Evolutionary conservation across 1,140 invertebrate genomes (phyloP).

Genomic region (Antheraea mylitta): DNA sequence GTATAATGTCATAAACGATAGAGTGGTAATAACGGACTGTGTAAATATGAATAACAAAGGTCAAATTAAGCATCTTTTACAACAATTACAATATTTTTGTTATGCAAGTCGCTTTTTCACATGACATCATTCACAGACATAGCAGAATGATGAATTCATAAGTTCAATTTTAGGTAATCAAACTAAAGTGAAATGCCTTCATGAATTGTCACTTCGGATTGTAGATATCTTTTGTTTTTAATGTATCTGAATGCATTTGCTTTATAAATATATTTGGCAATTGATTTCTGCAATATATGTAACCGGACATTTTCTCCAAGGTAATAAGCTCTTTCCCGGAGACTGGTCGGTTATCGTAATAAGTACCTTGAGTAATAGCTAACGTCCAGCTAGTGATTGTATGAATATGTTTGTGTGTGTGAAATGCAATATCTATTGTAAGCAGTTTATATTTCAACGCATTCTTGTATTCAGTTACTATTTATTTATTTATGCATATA

Average conservation of each 20-base stretch:
- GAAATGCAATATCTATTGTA: constrained; percentile 18
- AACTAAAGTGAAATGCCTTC: not conserved
- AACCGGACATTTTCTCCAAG: constrained; percentile 32
- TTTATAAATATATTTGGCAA: constrained; percentile 10
- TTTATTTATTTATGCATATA: no score
- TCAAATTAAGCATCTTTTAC: not conserved
- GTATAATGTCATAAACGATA: not conserved
- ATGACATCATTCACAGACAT: no score
- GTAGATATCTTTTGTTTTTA: not conserved
- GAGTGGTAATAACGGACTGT: not conserved
- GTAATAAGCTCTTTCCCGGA: constrained; percentile 36
- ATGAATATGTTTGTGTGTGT: not conserved
- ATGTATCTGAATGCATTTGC: not conserved
- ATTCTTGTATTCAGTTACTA: not conserved
- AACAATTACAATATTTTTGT: not conserved
- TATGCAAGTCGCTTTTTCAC: no score
- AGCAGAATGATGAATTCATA: no score
- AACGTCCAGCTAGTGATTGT: constrained; percentile 23
- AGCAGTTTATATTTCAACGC: not conserved
- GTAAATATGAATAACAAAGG: constrained; percentile 9
- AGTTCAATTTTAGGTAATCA: not conserved
- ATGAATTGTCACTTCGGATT: not conserved
- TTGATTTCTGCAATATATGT: constrained; percentile 12
- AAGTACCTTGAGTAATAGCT: constrained; percentile 23
- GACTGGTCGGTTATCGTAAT: constrained; percentile 28